Base-by-base conservation (phyloP, 2,113 vertebrate species). In the Apteryx mantelli region DNA sequence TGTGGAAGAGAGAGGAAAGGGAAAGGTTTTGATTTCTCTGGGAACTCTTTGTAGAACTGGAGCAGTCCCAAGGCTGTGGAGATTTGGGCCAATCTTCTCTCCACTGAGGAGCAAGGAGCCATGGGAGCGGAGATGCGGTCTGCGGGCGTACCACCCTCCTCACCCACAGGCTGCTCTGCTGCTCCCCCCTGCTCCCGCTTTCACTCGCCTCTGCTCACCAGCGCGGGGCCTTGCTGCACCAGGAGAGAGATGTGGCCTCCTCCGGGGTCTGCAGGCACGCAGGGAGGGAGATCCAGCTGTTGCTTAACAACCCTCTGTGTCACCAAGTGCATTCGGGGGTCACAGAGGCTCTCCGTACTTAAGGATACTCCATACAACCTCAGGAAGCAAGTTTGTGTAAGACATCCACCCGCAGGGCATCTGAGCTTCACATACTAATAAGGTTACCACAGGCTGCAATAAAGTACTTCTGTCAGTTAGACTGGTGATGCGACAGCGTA, bases 311-410 rank as follows among this genome's bases (percentile, higher is more conserved):
- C 25, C 53, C 25, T 55, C 53, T 8, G 13, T 16, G 18, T 68
- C 44, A 38, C 32, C n/a, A 64, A 0, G 2, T 55, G 34, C 22
- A 40, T 0, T 0, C 50, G 70, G 34, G 50, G 46, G 28, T 22
- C 36, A 50, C 36, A 50, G 69, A 66, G 46, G 19, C 5, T 89
- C 52, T 20, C 7, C 50, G 61, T 42, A 0, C 38, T 61, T 61
- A 52, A 82, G 58, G 32, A 44, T 52, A 78, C 7, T 24, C 28
- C 4, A 0, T 21, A 65, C 50, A 82, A 68, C 32, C 42, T 68
- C 89, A 56, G 0, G 20, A 69, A 77, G 26, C 0, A 28, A 70
- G 36, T 88, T 11, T 77, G 66, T 30, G 3, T 70, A 66, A 82
- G 50, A 53, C 26, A 80, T 38, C 17, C 42, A 60, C 24, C 20